These are phyloP conservation scores for Tetheella fluctuosa DNA, from an alignment of 2,888 invertebrate genomes.

Conservation along the genomic window DNA sequence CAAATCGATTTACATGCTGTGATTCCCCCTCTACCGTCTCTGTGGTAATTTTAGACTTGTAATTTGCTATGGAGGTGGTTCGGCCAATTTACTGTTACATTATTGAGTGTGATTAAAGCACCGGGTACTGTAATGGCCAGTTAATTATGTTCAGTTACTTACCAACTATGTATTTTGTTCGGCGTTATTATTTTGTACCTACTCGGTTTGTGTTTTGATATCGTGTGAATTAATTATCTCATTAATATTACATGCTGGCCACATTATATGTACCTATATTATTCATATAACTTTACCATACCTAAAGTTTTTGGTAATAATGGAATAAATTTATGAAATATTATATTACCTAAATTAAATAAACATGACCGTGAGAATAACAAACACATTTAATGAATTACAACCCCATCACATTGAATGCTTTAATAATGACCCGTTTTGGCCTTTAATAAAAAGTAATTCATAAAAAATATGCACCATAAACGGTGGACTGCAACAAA, in stretches of 20 bases:
- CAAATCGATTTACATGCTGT: constrained; percentile 67
- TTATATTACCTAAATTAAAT: background rate
- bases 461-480: constrained; percentile 73
- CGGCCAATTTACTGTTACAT: constrained; percentile 53
- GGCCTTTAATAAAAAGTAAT: constrained; percentile 77
- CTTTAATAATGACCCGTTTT: constrained; percentile 74
- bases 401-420: constrained; percentile 71
- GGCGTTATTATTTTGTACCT: constrained; percentile 32
- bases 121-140: constrained; percentile 49
- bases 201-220: background rate
- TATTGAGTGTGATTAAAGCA: constrained; percentile 50
- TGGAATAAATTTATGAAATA: too few relatives aligned
- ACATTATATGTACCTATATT: background rate
- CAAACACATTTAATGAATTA: constrained; percentile 76
- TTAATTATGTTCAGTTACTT: constrained; percentile 46
- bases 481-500: constrained; percentile 78
- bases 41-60: constrained; percentile 61
- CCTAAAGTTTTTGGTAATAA: background rate
- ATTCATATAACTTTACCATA: too few relatives aligned
- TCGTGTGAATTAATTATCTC: background rate
- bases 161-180: constrained; percentile 22
- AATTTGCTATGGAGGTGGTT: constrained; percentile 51
- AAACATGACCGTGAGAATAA: constrained; percentile 71
- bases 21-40: constrained; percentile 52
- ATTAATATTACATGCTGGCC: background rate